A percentile compares a stretch with the other conserved stretches of the same genome.
Evolutionary conservation across 2,797 vertebrate genomes (phyloP).

Genomic region (Coccyzus lansbergi): DNA sequence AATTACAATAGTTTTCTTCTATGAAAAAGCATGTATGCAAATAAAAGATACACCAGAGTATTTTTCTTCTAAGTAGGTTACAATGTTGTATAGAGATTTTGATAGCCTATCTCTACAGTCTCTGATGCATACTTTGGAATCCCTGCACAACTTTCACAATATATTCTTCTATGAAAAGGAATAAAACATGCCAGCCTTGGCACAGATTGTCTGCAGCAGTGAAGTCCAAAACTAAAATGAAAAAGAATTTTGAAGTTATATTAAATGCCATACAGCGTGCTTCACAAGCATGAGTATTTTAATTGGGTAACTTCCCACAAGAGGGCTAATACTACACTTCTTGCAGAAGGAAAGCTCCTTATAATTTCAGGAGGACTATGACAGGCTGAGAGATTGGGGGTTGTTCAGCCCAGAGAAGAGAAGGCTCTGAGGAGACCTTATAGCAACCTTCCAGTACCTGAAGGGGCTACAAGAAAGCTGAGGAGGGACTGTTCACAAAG

Average conservation of each 20-base stretch:
- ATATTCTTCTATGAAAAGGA: slow-evolving; percentile 7
- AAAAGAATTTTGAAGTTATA: background rate
- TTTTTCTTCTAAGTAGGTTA: slow-evolving; percentile 34
- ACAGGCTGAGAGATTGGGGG: too few species aligned
- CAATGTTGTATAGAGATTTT: background rate
- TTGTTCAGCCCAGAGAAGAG: too few species aligned
- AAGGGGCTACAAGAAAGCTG: too few species aligned
- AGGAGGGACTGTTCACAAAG: too few species aligned
- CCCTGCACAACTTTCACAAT: background rate
- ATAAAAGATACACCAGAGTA: background rate
- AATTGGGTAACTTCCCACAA: background rate
- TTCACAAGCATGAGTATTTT: background rate
- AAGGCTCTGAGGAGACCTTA: too few species aligned
- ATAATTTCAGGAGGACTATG: background rate
- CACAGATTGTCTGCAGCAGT: background rate
- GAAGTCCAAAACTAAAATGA: background rate
- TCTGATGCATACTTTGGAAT: slow-evolving; percentile 1
- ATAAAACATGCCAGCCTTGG: slow-evolving; percentile 25
- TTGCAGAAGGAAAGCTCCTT: background rate
- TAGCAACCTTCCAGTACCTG: too few species aligned
- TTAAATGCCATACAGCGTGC: background rate
- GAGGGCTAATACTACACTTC: background rate
- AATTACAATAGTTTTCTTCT: background rate
- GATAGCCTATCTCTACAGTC: background rate
- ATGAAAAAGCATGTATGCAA: background rate